Conservation (phyloP, 2,888 invertebrate genomes). For the Xestia sexstrigata region DNA sequence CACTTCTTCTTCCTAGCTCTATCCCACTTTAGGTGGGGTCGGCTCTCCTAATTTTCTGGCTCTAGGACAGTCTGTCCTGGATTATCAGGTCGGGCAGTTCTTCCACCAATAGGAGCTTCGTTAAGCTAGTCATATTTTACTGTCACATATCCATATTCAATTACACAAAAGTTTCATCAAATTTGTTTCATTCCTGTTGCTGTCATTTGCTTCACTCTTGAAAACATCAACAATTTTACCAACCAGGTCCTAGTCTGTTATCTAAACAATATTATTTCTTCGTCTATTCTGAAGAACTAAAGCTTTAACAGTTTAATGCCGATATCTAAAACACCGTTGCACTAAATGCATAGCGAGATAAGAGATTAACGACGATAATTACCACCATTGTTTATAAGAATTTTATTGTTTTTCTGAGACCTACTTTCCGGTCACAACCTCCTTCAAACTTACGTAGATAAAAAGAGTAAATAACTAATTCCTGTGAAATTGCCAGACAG, state of each 20-base stretch:
- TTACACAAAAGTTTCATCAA: not conserved
- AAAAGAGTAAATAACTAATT: conserved; percentile 5
- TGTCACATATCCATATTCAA: not conserved
- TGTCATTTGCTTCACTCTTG: not conserved
- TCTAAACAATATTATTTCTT: not conserved
- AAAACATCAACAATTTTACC: not conserved
- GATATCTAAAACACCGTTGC: not conserved
- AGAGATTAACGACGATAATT: not conserved
- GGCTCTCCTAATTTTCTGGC: too few species aligned
- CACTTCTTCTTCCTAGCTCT: too few species aligned
- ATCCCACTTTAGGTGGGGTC: too few species aligned
- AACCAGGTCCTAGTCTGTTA: not conserved
- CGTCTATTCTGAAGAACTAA: not conserved
- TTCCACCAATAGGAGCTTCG: too few species aligned
- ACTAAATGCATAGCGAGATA: conserved; percentile 14
- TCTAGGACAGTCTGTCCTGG: too few species aligned
- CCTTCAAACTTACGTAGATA: not conserved
- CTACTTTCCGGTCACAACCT: not conserved
- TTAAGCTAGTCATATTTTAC: not conserved
- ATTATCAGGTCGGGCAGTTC: too few species aligned
- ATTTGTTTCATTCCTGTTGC: not conserved
- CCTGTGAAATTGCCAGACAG: conserved; percentile 31
- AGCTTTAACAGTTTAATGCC: too few species aligned
- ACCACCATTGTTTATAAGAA: not conserved
- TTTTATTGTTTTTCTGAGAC: conserved; percentile 1